Percentiles rank a stretch among this genome's conserved stretches.
These are phyloP conservation scores for Julus scandinavius DNA, from an alignment of 2,888 invertebrate genomes.

Conservation along the genomic window DNA sequence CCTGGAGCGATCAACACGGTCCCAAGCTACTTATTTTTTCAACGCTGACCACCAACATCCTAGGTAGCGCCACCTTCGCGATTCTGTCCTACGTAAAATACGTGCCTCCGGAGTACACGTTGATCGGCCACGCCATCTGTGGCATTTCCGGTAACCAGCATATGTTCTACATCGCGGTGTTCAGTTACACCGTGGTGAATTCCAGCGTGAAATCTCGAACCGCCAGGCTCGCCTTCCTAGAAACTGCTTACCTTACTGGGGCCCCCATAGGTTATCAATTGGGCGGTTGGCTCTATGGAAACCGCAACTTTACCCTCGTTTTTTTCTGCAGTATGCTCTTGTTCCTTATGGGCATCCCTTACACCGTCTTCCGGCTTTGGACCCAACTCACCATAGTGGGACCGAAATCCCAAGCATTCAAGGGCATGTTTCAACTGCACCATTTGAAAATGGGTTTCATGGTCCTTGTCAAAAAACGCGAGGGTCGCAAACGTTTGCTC, in stretches of 20 bases:
- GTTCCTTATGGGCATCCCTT: neutral
- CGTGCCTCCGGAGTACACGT: neutral
- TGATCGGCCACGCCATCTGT: constrained; percentile 47
- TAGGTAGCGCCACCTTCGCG: neutral
- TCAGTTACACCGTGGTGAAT: constrained; percentile 37
- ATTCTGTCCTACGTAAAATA: neutral
- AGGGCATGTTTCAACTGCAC: neutral
- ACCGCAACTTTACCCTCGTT: neutral
- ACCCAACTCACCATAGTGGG: neutral
- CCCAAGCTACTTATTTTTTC: constrained; percentile 36
- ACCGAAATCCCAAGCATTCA: neutral
- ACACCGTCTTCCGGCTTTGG: neutral
- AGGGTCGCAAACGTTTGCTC: constrained; percentile 23
- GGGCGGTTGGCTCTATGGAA: constrained; percentile 19
- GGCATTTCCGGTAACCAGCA: neutral
- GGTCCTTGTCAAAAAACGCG: neutral
- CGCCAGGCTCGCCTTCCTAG: constrained; percentile 18
- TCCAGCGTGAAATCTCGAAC: neutral
- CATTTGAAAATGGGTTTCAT: constrained; percentile 5
- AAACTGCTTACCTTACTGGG: constrained; percentile 29
- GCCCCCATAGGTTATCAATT: constrained; percentile 49
- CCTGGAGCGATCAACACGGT: constrained; percentile 48
- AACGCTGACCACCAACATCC: constrained; percentile 3
- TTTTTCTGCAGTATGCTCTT: neutral
- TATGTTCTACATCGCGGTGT: constrained; percentile 23